Evolutionary conservation across 2,888 invertebrate species (phyloP).

Genomic region (Eristalinus sepulchralis): DNA sequence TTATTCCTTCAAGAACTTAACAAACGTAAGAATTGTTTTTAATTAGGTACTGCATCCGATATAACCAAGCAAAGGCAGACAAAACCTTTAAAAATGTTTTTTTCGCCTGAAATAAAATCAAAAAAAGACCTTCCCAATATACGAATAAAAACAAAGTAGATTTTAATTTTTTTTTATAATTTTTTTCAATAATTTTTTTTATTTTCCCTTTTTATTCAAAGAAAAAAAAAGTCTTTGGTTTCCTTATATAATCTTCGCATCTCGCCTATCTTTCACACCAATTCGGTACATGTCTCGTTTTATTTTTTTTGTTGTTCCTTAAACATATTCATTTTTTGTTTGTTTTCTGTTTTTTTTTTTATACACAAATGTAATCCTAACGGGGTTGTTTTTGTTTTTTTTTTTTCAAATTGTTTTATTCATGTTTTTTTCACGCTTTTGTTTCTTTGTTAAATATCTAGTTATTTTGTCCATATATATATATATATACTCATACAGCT

Average conservation of each 20-base stretch:
- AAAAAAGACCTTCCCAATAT: constrained; percentile 10
- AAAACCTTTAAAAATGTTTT: no score
- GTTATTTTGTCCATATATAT: constrained; percentile 63
- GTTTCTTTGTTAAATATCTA: constrained; percentile 45
- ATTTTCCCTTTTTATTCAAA: constrained; percentile 76
- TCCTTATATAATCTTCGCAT: constrained; percentile 75
- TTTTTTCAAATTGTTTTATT: constrained; percentile 50
- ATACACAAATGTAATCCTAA: constrained; percentile 8
- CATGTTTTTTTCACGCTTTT: constrained; percentile 22
- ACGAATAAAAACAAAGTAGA: constrained; percentile 28
- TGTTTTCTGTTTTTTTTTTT: constrained; percentile 30
- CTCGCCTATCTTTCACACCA: constrained; percentile 43
- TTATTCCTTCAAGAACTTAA: no score
- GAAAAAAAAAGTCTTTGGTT: constrained; percentile 80
- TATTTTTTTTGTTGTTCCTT: background rate
- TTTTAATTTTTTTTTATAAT: constrained; percentile 60
- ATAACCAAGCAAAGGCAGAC: no score
- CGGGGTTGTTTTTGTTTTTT: background rate
- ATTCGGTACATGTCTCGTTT: constrained; percentile 54
- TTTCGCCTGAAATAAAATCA: background rate
- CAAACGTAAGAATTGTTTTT: no score
- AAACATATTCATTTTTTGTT: constrained; percentile 3
- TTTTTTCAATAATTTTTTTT: constrained; percentile 72
- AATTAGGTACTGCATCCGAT: no score
- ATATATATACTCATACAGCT: constrained; percentile 69